These are phyloP conservation scores for Turnix velox DNA, from an alignment of 2,113 vertebrate species.

Conservation along the genomic window DNA sequence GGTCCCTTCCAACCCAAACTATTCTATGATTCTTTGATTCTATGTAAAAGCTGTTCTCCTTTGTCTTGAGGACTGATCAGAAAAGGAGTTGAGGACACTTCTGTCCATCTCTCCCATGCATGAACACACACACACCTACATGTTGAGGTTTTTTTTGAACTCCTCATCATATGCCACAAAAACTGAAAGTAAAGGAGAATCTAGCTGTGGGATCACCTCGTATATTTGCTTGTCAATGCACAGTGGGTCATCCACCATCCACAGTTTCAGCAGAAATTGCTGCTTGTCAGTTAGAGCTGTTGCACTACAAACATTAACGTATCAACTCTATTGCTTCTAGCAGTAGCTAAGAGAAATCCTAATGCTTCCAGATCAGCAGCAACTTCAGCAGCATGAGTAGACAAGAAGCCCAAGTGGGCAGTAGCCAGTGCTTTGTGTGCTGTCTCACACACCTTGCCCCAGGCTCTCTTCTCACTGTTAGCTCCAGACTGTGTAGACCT, in stretches of 20 bases:
- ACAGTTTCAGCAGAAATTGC: background rate
- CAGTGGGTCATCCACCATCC: background rate
- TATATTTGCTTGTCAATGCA: background rate
- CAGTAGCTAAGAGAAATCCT: background rate
- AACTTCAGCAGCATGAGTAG: background rate
- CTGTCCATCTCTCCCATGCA: background rate
- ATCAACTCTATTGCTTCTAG: background rate
- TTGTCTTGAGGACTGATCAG: background rate
- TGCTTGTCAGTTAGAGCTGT: background rate
- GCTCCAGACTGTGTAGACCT: background rate
- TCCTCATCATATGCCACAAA: background rate
- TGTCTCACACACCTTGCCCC: background rate
- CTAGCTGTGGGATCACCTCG: background rate
- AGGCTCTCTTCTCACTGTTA: background rate
- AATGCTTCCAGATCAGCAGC: background rate
- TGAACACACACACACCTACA: rapidly evolving
- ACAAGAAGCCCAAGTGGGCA: background rate
- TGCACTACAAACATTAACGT: background rate
- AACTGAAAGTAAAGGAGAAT: background rate
- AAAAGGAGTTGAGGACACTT: background rate
- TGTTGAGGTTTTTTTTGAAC: background rate
- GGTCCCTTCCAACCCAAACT: too few relatives aligned
- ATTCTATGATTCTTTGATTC: too few relatives aligned
- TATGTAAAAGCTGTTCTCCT: background rate
- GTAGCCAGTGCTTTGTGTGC: background rate